Base-by-base conservation (phyloP, 2,888 invertebrate species). In the Mayetiola destructor region DNA sequence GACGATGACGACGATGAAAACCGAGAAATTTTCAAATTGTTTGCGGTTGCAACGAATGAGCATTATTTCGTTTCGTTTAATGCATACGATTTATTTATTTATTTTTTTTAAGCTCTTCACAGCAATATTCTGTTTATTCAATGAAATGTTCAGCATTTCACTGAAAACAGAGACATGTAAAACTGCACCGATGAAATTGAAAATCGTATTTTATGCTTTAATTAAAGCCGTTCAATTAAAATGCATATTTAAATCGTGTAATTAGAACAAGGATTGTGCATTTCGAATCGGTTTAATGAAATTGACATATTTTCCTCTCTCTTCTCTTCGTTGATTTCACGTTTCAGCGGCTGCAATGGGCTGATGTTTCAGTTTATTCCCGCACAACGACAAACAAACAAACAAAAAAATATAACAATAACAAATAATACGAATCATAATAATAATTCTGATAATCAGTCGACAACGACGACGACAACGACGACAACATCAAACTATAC, bases 211-310 rank as follows among this genome's bases (percentile, higher is more conserved):
- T 48, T 27, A 48, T 48, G 48, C 48, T 48, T 48, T 48, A 48
- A 48, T 48, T 48, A 48, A 48, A 48, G 27, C 27, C 48, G 48
- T 48, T 48, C 48, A 27, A 27, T 48, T 48, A 48, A 27, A 27
- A 9, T 48, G 16, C 23, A 48, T 48, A 27, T 27, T 27, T 48
- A 48, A 27, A 48, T 27, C 27, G 48, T 48, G 48, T 48, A 48
- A 48, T 48, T 48, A 48, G 48, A 48, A 48, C 48, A 48, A 48
- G 48, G 48, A 48, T 48, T 48, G 48, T 48, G 48, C 48, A 48
- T 48, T 48, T 48, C 5, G 27, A 48, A 23, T 23, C 27, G 27
- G n/a, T 48, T 27, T 27, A 48, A 48, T 48, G 9, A 48, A 48
- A 48, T 48, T 48, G 48, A 48, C 48, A 48, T 48, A 48, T 48